Conservation (phyloP, 2,888 invertebrate genomes). For the Tipula confusa region DNA sequence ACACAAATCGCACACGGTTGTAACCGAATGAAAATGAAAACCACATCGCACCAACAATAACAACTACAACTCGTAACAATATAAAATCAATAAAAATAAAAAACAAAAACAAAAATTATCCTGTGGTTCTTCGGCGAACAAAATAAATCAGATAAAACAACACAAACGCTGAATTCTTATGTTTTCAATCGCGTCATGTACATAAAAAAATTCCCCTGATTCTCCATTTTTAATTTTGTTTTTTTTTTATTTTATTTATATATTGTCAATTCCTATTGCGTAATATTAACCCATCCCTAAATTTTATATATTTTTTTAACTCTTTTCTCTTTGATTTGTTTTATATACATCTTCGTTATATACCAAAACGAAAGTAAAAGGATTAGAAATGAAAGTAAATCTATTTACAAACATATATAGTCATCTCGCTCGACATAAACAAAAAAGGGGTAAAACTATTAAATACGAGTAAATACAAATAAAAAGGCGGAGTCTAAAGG, state of each 20-base stretch:
- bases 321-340: slow-evolving; percentile 15
- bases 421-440: background rate
- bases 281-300: background rate
- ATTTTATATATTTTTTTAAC: background rate
- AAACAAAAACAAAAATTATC: background rate
- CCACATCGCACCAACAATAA: too few relatives aligned
- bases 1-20: background rate
- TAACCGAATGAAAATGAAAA: too few relatives aligned
- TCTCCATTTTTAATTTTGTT: background rate
- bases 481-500: background rate
- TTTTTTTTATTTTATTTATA: background rate
- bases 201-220: background rate
- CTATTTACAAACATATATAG: background rate
- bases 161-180: background rate
- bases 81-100: slow-evolving; percentile 25
- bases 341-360: background rate
- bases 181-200: background rate
- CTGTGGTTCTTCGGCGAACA: background rate
- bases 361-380: background rate
- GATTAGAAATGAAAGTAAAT: background rate
- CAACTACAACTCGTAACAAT: background rate
- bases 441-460: background rate
- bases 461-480: background rate
- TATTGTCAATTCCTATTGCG: background rate
- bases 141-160: background rate